These are phyloP conservation scores for Excalfactoria chinensis DNA, from an alignment of 2,113 vertebrate species.

Conservation along the genomic window DNA sequence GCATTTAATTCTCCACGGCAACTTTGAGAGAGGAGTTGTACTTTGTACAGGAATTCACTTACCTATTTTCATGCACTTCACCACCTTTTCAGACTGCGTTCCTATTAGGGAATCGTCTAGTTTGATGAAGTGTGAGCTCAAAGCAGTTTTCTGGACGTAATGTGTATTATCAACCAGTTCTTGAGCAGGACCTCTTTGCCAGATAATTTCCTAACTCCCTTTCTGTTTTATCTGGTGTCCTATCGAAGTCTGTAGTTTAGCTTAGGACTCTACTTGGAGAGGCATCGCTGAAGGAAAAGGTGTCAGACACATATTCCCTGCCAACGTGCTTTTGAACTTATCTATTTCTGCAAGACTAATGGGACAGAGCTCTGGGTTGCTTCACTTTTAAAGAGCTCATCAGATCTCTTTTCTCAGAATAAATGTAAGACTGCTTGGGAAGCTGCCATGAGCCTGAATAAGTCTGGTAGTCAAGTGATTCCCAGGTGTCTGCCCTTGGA, in stretches of 20 bases:
- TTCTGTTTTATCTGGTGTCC: background rate
- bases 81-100: background rate
- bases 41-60: background rate
- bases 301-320: background rate
- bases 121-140: background rate
- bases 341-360: background rate
- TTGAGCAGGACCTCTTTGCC: background rate
- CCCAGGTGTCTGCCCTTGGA: background rate
- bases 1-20: background rate
- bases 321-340: slow-evolving; percentile 26
- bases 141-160: background rate
- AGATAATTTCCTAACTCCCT: background rate
- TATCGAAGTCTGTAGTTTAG: background rate
- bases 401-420: slow-evolving; percentile 10
- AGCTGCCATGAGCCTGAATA: background rate
- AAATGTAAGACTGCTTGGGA: background rate
- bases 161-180: background rate
- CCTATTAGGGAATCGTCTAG: background rate
- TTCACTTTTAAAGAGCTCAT: slow-evolving; percentile 32
- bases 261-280: background rate
- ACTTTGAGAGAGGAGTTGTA: background rate
- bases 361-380: background rate
- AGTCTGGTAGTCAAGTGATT: background rate
- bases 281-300: background rate
- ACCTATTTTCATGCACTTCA: background rate